phyloP scores from a whole-genome alignment of 2,797 vertebrate genomes.

The Thamnophis elegans region DNA sequence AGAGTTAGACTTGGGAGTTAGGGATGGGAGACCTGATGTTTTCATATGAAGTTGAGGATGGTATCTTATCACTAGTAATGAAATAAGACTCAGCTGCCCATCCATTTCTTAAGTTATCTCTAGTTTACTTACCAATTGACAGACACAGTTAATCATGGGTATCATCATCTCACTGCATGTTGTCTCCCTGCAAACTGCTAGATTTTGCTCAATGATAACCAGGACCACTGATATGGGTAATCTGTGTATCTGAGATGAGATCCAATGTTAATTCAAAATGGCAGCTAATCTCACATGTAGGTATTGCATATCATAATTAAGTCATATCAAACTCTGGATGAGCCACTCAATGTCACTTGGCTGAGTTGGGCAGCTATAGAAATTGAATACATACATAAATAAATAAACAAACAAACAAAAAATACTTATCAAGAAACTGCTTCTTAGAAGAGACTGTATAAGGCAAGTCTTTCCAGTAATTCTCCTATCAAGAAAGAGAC shows the following conservation, averaged over 20 bases:
- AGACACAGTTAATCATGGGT: background rate
- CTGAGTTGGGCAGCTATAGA: background rate
- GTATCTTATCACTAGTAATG: background rate
- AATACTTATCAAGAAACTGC: background rate
- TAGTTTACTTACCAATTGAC: background rate
- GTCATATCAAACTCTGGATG: background rate
- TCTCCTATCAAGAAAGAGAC: background rate
- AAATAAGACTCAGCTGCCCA: background rate
- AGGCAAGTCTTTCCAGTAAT: background rate
- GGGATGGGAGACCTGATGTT: background rate
- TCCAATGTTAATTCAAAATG: background rate
- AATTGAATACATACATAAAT: background rate
- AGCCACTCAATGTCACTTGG: background rate
- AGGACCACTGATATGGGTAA: background rate
- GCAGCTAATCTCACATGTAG: background rate
- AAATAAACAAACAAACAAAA: too few species aligned
- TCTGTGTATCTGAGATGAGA: background rate
- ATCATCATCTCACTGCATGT: background rate
- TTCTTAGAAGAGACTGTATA: background rate
- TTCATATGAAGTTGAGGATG: background rate
- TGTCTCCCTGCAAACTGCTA: background rate
- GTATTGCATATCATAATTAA: background rate
- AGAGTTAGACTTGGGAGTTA: background rate
- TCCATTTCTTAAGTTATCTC: background rate
- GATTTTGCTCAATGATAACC: background rate